Evolutionary conservation across 2,888 invertebrate genomes (phyloP).

Genomic region (Diogma glabrata): DNA sequence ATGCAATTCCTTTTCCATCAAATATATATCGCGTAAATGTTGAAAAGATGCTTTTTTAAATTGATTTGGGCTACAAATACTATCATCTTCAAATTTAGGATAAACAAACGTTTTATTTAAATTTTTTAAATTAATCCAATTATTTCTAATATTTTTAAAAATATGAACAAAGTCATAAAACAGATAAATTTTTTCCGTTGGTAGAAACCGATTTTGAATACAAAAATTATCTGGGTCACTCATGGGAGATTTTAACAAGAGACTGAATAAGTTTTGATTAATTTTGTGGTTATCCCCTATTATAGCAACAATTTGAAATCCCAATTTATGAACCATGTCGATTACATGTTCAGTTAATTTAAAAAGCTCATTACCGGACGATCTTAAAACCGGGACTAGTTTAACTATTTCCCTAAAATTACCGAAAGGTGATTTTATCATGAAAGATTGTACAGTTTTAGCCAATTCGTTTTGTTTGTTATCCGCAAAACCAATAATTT

Average conservation of each 20-base stretch:
- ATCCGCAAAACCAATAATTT: not conserved
- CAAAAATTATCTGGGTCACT: too few relatives aligned
- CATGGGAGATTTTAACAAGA: too few relatives aligned
- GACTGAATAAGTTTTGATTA: conserved; percentile 3
- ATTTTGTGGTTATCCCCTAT: not conserved
- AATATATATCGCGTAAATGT: conserved; percentile 1
- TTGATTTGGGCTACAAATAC: too few relatives aligned
- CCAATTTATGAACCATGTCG: not conserved
- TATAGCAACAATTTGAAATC: not conserved
- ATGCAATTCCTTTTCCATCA: not conserved
- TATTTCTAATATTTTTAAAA: too few relatives aligned
- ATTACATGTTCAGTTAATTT: not conserved
- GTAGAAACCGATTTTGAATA: too few relatives aligned
- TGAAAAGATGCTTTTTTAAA: not conserved
- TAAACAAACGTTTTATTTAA: not conserved
- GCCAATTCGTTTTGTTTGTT: not conserved
- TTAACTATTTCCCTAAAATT: conserved; percentile 2
- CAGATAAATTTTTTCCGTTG: too few relatives aligned
- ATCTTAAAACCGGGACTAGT: not conserved
- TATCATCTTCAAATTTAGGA: not conserved
- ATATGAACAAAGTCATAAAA: not conserved
- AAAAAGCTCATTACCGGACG: not conserved
- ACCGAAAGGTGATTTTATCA: conserved; percentile 1
- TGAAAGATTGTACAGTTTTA: not conserved
- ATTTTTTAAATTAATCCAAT: not conserved